These are phyloP conservation scores for Melanotaenia trifasciata DNA, from an alignment of 2,797 vertebrate species.

Conservation along the genomic window DNA sequence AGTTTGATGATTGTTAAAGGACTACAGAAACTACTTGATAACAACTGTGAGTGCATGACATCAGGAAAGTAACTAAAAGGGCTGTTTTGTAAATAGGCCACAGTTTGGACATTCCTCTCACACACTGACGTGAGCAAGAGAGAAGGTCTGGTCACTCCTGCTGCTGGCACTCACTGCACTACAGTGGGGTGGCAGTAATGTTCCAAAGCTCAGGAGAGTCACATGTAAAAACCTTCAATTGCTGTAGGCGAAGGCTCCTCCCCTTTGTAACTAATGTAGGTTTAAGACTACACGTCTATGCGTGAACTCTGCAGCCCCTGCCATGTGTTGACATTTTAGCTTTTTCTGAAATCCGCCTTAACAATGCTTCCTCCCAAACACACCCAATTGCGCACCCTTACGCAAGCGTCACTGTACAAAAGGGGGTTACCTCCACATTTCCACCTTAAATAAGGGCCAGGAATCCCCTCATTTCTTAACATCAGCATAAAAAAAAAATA, in stretches of 20 bases:
- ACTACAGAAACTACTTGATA: conserved; percentile 8
- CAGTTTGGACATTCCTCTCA: conserved; percentile 70
- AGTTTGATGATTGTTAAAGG: not conserved
- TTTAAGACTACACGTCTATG: conserved; percentile 66
- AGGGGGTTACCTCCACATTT: not conserved
- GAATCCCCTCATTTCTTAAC: conserved; percentile 44
- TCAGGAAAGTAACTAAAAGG: conserved; percentile 55
- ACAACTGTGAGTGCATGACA: conserved; percentile 53
- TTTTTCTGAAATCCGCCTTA: conserved; percentile 44
- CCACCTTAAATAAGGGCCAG: conserved; percentile 11
- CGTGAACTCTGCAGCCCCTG: conserved; percentile 47
- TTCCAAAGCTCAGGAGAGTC: conserved; percentile 65
- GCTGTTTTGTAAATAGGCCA: conserved; percentile 73
- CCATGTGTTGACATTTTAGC: conserved; percentile 19
- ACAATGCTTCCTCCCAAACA: conserved; percentile 29
- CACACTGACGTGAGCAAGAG: conserved; percentile 66
- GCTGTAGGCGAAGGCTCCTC: conserved; percentile 64
- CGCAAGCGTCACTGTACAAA: not conserved
- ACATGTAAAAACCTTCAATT: conserved; percentile 67
- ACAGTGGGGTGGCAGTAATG: conserved; percentile 78
- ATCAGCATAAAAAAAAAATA: conserved; percentile 3
- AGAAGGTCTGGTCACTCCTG: conserved; percentile 57
- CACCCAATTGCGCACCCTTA: conserved; percentile 38
- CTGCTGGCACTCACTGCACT: conserved; percentile 55
- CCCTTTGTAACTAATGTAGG: conserved; percentile 54